Percentiles rank a stretch among this genome's conserved stretches.
Conservation (phyloP, 2,113 vertebrate genomes). For the Hypomesus transpacificus region DNA sequence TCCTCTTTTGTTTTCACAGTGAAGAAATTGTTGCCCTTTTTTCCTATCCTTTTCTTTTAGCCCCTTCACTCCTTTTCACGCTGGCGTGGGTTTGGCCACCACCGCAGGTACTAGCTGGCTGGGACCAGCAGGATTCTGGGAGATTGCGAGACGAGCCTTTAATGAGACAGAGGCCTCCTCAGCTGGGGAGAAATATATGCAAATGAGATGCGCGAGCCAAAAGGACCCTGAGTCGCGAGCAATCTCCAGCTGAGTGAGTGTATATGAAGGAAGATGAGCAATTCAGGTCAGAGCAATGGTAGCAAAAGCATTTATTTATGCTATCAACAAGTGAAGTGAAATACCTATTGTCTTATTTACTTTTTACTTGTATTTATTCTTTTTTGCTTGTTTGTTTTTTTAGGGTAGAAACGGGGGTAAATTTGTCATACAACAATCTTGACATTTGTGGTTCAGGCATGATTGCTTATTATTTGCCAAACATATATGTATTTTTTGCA, state of each 20-base stretch:
- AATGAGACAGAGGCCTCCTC: constrained; percentile 91
- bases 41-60: constrained; percentile 47
- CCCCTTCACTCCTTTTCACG: constrained; percentile 21
- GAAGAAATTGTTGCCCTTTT: constrained; percentile 80
- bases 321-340: constrained; percentile 76
- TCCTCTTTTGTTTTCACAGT: constrained; percentile 71
- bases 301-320: constrained; percentile 85
- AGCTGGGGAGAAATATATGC: constrained; percentile 92
- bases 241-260: constrained; percentile 49
- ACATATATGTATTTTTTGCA: no score
- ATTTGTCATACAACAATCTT: background rate
- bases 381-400: constrained; percentile 76
- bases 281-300: constrained; percentile 91
- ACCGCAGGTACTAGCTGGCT: constrained; percentile 89
- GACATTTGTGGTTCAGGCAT: no score
- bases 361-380: constrained; percentile 66
- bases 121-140: constrained; percentile 89
- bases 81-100: constrained; percentile 69
- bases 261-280: constrained; percentile 82
- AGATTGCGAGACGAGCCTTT: constrained; percentile 83
- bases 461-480: no score
- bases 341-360: constrained; percentile 80
- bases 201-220: constrained; percentile 91
- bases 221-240: constrained; percentile 55
- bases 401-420: constrained; percentile 28